Evolutionary conservation across 2,888 invertebrate species (phyloP).

Genomic region (Eledone cirrhosa): DNA sequence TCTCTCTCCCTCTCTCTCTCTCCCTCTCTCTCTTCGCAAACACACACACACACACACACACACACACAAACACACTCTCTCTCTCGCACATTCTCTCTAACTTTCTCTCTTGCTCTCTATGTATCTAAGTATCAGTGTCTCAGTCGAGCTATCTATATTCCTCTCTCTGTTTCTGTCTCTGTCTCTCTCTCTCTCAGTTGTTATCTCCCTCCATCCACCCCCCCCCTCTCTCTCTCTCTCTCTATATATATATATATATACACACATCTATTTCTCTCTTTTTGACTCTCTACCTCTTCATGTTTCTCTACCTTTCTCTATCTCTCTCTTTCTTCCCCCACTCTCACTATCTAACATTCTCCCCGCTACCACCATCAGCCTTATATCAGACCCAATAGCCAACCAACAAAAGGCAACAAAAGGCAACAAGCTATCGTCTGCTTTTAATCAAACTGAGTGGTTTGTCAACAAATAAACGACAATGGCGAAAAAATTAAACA

Average conservation of each 20-base stretch:
- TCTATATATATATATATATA: conserved; percentile 14
- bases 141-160: not conserved
- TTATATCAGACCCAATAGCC: too few relatives aligned
- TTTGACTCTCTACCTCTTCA: not conserved
- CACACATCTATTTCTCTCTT: not conserved
- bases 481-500: too few relatives aligned
- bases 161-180: not conserved
- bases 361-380: too few relatives aligned
- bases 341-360: not conserved
- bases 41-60: not conserved
- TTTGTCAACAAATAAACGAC: too few relatives aligned
- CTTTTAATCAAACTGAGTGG: too few relatives aligned
- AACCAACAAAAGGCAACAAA: too few relatives aligned
- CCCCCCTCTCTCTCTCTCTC: not conserved
- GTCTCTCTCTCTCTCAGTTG: not conserved
- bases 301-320: not conserved
- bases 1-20: not conserved
- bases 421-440: too few relatives aligned
- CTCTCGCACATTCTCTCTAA: not conserved
- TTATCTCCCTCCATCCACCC: not conserved
- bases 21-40: not conserved
- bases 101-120: not conserved
- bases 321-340: not conserved
- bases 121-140: not conserved
- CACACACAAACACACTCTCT: too few relatives aligned